Base-by-base conservation (phyloP, 2,113 vertebrate species). In the Tragelaphus imberbis region DNA sequence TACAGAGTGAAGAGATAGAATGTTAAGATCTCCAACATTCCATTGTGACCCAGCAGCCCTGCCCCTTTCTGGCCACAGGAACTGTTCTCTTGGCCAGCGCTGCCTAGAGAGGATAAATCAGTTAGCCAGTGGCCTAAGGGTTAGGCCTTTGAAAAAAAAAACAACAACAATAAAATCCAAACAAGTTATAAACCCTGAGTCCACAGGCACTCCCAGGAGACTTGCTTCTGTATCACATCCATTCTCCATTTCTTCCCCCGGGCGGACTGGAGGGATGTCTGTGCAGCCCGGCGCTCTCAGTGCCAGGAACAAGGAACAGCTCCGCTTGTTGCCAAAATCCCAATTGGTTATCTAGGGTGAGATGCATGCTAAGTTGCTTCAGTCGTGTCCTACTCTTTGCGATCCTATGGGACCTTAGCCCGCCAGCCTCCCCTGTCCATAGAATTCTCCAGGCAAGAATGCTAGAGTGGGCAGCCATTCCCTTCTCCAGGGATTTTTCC, bases 141-240 rank as follows among this genome's bases (percentile, higher is more conserved):
- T 96, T 77, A 79, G 81, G 65, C 77, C 56, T 88, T 94, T 59
- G 56, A 16, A 90, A 95, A 92, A 87, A 94, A 93, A 87, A 94
- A 23, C 3, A 5, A 40, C 7, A 89, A 44, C 16, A 40, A 36
- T 6, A n/a, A 88, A 58, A 86, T n/a, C 17, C 10, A 63, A 91
- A 80, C 51, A 90, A 36, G 55, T 23, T 90, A 9, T 68, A 80
- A 96, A 84, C 77, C 23, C 9, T 1, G 44, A 33, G 56, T 36
- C 61, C 93, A 10, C 49, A 11, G 56, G 58, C 7, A 8, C 7
- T 75, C 88, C 84, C 28, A 0, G 36, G 80, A 28, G 71, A 80
- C 25, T 25, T 53, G 36, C 30, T 75, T 27, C 71, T 19, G 33
- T 14, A 3, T 44, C 5, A 27, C 15, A 2, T 53, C 21, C 9